Conservation (phyloP, 2,888 invertebrate species). For the Drosophila kambysellisi region DNA sequence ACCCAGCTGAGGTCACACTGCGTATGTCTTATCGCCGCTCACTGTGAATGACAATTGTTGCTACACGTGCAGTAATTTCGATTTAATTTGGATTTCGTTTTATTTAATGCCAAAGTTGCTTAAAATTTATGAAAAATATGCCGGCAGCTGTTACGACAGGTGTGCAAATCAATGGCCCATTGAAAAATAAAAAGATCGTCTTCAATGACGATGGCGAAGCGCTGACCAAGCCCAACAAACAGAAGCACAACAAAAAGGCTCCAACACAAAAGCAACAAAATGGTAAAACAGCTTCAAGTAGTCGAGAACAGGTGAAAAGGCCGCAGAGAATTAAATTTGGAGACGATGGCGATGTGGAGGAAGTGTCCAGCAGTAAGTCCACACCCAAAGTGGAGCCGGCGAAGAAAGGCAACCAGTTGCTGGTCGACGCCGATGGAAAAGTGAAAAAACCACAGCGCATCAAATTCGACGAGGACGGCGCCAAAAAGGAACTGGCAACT, state of each 20-base stretch:
- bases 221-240: slow-evolving; percentile 41
- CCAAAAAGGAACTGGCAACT: slow-evolving; percentile 15
- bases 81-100: slow-evolving; percentile 9
- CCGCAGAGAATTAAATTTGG: slow-evolving; percentile 45
- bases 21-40: slow-evolving; percentile 7
- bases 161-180: slow-evolving; percentile 42
- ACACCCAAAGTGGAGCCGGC: slow-evolving; percentile 16
- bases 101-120: slow-evolving; percentile 38
- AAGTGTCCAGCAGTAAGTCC: slow-evolving; percentile 13
- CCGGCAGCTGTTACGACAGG: slow-evolving; percentile 67
- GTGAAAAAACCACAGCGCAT: slow-evolving; percentile 65
- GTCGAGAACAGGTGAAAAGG: slow-evolving; percentile 24
- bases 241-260: slow-evolving; percentile 42
- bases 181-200: slow-evolving; percentile 82
- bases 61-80: slow-evolving; percentile 61
- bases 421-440: slow-evolving; percentile 8
- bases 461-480: slow-evolving; percentile 61
- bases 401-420: slow-evolving; percentile 33
- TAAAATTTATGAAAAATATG: slow-evolving; percentile 44
- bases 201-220: slow-evolving; percentile 80
- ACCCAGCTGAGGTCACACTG: slow-evolving; percentile 3
- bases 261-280: slow-evolving; percentile 25
- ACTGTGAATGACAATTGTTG: slow-evolving; percentile 32
- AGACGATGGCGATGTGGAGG: slow-evolving; percentile 23
- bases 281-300: slow-evolving; percentile 7